Evolutionary conservation across 2,888 invertebrate genomes (phyloP).

Genomic region (Agonopterix arenella): DNA sequence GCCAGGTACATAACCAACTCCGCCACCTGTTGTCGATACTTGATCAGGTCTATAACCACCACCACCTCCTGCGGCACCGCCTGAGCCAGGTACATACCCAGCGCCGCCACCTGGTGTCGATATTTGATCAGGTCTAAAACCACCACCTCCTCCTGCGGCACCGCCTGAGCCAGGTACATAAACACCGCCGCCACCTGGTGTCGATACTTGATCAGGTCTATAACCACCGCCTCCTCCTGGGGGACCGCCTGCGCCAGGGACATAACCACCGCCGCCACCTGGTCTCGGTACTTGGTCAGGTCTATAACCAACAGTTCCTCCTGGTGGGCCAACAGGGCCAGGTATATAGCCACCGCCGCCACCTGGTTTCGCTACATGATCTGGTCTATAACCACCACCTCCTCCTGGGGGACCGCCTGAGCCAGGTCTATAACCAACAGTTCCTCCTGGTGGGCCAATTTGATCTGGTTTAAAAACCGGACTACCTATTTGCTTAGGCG

Average conservation of each 20-base stretch:
- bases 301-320: neutral
- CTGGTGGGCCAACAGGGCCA: neutral
- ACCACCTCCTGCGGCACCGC: neutral
- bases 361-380: constrained; percentile 3
- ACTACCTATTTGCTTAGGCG: neutral
- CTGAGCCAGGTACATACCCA: neutral
- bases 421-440: constrained; percentile 3
- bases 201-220: constrained; percentile 1
- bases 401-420: neutral
- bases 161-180: constrained; percentile 1
- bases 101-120: neutral
- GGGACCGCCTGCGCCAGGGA: neutral
- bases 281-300: neutral
- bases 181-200: neutral
- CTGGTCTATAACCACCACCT: constrained; percentile 5
- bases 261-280: neutral
- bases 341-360: neutral
- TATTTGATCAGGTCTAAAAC: neutral
- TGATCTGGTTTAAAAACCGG: neutral
- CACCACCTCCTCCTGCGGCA: neutral
- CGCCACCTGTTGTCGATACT: neutral
- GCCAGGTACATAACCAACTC: neutral
- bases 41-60: neutral
- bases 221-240: neutral
- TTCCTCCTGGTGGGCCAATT: neutral